Evolutionary conservation across 1,140 invertebrate species (phyloP).

Genomic region (Micrasema minimum): DNA sequence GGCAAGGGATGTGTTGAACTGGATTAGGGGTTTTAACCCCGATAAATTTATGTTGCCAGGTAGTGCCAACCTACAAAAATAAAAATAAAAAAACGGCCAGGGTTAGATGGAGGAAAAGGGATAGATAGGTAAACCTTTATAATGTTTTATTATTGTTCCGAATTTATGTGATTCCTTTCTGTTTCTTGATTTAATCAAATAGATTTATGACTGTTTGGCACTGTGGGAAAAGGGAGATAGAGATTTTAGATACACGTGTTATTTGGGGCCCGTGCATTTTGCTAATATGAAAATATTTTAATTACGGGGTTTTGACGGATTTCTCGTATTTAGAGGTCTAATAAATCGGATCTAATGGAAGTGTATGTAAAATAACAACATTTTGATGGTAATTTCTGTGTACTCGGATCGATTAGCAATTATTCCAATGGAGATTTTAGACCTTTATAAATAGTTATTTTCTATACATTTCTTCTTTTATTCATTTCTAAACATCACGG

Average conservation of each 20-base stretch:
- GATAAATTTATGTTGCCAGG: conserved; percentile 51
- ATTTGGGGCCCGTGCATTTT: conserved; percentile 33
- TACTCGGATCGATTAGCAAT: conserved; percentile 6
- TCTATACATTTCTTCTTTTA: no score
- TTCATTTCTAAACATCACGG: no score
- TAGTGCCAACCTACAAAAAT: conserved; percentile 42
- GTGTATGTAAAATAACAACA: conserved; percentile 1
- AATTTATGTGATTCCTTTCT: conserved; percentile 53
- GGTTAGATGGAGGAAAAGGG: conserved; percentile 37
- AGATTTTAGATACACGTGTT: conserved; percentile 41
- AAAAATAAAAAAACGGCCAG: conserved; percentile 39
- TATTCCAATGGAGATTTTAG: conserved; percentile 15
- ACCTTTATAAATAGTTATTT: conserved; percentile 5
- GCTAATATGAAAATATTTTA: conserved; percentile 47
- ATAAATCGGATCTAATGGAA: conserved; percentile 10
- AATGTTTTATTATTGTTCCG: conserved; percentile 52
- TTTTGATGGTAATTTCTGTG: conserved; percentile 23
- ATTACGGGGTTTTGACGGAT: conserved; percentile 39
- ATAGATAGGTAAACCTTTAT: conserved; percentile 29
- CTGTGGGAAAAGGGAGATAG: conserved; percentile 48
- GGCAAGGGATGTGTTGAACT: conserved; percentile 51
- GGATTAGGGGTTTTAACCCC: conserved; percentile 51
- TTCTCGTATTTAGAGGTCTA: background rate
- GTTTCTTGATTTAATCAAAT: conserved; percentile 54
- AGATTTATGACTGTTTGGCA: conserved; percentile 47